Percentiles rank a stretch among this genome's conserved stretches.
Conservation (phyloP, 2,888 invertebrate genomes). For the Pilophorus perplexus region DNA sequence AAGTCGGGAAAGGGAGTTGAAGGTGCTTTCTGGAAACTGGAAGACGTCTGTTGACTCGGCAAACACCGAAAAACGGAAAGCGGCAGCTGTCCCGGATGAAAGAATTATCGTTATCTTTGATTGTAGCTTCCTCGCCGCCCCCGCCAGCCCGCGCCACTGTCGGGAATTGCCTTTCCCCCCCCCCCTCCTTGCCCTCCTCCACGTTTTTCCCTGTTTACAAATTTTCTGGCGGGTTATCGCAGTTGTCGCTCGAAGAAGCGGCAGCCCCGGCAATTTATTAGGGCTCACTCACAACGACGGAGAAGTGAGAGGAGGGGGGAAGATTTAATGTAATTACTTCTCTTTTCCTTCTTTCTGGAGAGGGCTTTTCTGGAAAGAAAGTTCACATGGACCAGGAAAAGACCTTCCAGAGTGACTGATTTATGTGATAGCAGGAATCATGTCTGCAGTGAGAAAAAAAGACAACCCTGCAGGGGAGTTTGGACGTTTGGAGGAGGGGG, state of each 20-base stretch:
- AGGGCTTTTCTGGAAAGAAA: constrained; percentile 36
- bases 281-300: background rate
- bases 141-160: constrained; percentile 1
- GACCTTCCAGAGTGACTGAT: constrained; percentile 41
- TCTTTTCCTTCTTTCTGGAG: constrained; percentile 16
- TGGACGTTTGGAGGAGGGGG: constrained; percentile 20
- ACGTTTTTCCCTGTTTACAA: constrained; percentile 30
- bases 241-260: constrained; percentile 36
- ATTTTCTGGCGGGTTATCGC: constrained; percentile 42
- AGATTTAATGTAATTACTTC: constrained; percentile 46
- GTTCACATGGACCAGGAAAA: constrained; percentile 42
- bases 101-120: constrained; percentile 44
- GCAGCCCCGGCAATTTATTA: constrained; percentile 43
- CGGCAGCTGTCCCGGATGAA: constrained; percentile 38
- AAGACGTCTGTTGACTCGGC: constrained; percentile 25
- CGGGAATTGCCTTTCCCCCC: constrained; percentile 41
- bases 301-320: constrained; percentile 4
- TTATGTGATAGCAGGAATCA: constrained; percentile 43
- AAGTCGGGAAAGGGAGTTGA: background rate
- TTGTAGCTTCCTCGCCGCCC: constrained; percentile 35
- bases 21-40: constrained; percentile 21
- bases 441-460: constrained; percentile 34
- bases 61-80: constrained; percentile 25
- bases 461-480: no score
- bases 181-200: constrained; percentile 11